phyloP scores from a whole-genome alignment of 2,113 vertebrate species.

The Lota lota region DNA sequence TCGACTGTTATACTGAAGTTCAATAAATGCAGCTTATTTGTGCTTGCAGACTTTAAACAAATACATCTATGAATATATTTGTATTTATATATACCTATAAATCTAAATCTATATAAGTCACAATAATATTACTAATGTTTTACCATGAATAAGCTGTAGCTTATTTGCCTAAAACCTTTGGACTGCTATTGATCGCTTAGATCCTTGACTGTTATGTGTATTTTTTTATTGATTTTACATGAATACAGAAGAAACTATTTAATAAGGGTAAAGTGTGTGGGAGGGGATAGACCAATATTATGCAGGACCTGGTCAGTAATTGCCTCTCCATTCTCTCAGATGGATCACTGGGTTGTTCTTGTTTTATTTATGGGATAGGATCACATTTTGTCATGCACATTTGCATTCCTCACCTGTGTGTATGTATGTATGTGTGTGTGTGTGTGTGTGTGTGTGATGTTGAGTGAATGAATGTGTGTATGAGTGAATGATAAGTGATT shows the following conservation, averaged over 20 bases:
- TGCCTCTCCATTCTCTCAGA: constrained; percentile 73
- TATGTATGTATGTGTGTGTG: constrained; percentile 10
- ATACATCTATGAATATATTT: constrained; percentile 75
- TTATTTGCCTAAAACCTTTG: constrained; percentile 84
- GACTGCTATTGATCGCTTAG: constrained; percentile 80
- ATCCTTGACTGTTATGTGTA: constrained; percentile 84
- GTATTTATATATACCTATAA: constrained; percentile 74
- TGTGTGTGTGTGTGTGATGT: constrained; percentile 11
- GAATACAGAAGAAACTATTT: constrained; percentile 76
- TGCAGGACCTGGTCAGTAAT: constrained; percentile 79
- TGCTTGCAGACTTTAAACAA: constrained; percentile 81
- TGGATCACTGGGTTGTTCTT: constrained; percentile 66
- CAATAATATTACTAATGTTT: constrained; percentile 81
- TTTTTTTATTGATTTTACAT: constrained; percentile 83
- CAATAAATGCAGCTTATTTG: constrained; percentile 86
- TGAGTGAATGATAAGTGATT: neutral
- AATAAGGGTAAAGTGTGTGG: constrained; percentile 74
- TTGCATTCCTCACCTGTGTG: constrained; percentile 49
- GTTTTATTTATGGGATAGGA: constrained; percentile 57
- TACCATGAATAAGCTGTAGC: constrained; percentile 84
- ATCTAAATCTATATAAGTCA: constrained; percentile 80
- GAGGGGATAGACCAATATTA: constrained; percentile 69
- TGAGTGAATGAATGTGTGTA: constrained; percentile 40
- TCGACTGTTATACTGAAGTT: constrained; percentile 82
- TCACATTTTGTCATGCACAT: constrained; percentile 66